phyloP scores from a whole-genome alignment of 2,888 invertebrate genomes.

The Crocallis elinguaria region DNA sequence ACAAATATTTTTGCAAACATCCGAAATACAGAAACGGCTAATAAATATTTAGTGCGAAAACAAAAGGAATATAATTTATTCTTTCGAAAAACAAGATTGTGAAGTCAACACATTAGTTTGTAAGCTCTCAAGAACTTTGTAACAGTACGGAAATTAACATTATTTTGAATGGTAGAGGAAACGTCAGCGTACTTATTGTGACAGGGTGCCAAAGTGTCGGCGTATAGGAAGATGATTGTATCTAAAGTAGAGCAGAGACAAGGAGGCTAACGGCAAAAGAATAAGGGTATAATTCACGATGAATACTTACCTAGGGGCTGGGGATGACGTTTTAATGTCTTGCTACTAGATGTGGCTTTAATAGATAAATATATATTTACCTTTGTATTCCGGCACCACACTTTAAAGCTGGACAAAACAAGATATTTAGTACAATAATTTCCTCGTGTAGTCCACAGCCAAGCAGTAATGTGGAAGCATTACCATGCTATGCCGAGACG shows the following conservation, averaged over 20 bases:
- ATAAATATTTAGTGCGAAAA: slow-evolving; percentile 38
- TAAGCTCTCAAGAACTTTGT: slow-evolving; percentile 2
- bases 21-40: slow-evolving; percentile 6
- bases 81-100: slow-evolving; percentile 43
- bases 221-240: slow-evolving; percentile 12
- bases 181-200: background rate
- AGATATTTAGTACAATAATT: too few relatives aligned
- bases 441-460: too few relatives aligned
- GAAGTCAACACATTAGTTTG: slow-evolving; percentile 11
- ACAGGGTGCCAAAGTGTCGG: background rate
- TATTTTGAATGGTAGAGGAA: background rate
- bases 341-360: slow-evolving; percentile 16
- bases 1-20: background rate
- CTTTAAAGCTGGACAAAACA: too few relatives aligned
- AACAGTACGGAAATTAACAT: background rate
- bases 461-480: too few relatives aligned
- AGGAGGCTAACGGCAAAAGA: slow-evolving; percentile 50
- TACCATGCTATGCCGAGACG: too few relatives aligned
- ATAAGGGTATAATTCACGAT: slow-evolving; percentile 50
- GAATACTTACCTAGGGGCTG: slow-evolving; percentile 44
- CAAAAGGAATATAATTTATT: slow-evolving; percentile 34
- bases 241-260: slow-evolving; percentile 22
- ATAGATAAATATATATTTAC: too few relatives aligned
- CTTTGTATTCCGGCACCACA: too few relatives aligned
- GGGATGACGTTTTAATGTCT: slow-evolving; percentile 11